Evolutionary conservation across 2,113 vertebrate species (phyloP).

Genomic region (Labrus mixtus): DNA sequence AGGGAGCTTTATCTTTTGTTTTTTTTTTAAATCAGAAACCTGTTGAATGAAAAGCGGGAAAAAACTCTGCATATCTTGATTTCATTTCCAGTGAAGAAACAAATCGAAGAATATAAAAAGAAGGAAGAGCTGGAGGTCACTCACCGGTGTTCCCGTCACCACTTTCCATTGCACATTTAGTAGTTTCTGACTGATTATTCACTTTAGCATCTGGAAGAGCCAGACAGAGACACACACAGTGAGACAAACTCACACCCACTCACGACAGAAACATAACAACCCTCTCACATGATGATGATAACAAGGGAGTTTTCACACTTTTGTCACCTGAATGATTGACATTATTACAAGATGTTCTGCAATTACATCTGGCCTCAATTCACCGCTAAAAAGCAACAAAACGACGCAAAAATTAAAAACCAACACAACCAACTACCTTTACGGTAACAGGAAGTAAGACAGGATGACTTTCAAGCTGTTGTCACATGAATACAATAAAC

Average conservation of each 20-base stretch:
- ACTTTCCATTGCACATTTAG: constrained; percentile 96
- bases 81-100: neutral
- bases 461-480: neutral
- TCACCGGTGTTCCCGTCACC: constrained; percentile 93
- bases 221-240: constrained; percentile 77
- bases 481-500: neutral
- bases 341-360: neutral
- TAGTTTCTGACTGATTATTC: constrained; percentile 97
- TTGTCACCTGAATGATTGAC: neutral
- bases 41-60: constrained; percentile 51
- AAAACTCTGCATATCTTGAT: constrained; percentile 10
- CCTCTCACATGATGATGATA: neutral
- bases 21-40: constrained; percentile 43
- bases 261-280: constrained; percentile 4
- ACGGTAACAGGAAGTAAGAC: neutral
- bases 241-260: constrained; percentile 44
- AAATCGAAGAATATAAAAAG: neutral
- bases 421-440: neutral
- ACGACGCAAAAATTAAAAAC: neutral
- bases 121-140: constrained; percentile 51
- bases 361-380: neutral
- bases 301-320: constrained; percentile 1
- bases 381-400: neutral
- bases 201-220: constrained; percentile 95
- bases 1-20: neutral